These are phyloP conservation scores for Dolichomitus sp. DNA, from an alignment of 2,888 invertebrate species.

Conservation along the genomic window DNA sequence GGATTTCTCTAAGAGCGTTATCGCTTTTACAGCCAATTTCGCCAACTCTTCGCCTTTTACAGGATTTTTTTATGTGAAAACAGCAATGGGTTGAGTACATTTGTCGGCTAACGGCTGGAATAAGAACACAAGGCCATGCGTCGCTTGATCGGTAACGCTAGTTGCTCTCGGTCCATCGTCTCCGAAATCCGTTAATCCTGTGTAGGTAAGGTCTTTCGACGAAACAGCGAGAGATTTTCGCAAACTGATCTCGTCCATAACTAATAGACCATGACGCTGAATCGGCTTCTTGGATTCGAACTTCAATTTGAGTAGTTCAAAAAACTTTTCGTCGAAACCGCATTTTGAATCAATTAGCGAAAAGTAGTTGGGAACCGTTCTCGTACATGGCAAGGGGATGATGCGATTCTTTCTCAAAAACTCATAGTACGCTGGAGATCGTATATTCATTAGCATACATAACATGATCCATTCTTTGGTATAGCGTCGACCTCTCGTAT, in stretches of 20 bases:
- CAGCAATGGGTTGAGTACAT: neutral
- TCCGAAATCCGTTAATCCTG: conserved; percentile 20
- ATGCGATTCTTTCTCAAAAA: too few species aligned
- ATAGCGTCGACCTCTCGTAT: too few species aligned
- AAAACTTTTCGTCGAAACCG: too few species aligned
- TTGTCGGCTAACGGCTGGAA: neutral
- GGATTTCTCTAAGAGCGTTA: conserved; percentile 28
- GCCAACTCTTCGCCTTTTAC: neutral
- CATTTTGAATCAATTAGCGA: too few species aligned
- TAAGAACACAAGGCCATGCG: neutral
- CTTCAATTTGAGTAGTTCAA: too few species aligned
- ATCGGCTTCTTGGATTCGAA: too few species aligned
- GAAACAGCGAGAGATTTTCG: neutral
- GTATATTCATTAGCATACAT: too few species aligned
- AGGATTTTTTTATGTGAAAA: neutral
- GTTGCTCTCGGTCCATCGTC: neutral
- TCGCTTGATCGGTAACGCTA: neutral
- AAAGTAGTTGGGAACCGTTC: too few species aligned
- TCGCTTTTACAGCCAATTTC: neutral
- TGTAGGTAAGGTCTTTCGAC: conserved; percentile 14
- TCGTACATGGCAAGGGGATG: too few species aligned
- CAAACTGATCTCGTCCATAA: conserved; percentile 10
- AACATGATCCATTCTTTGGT: too few species aligned
- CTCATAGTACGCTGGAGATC: too few species aligned
- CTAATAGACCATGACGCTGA: too few species aligned